Evolutionary conservation across 2,888 invertebrate species (phyloP).

Genomic region (Chirona hameri): DNA sequence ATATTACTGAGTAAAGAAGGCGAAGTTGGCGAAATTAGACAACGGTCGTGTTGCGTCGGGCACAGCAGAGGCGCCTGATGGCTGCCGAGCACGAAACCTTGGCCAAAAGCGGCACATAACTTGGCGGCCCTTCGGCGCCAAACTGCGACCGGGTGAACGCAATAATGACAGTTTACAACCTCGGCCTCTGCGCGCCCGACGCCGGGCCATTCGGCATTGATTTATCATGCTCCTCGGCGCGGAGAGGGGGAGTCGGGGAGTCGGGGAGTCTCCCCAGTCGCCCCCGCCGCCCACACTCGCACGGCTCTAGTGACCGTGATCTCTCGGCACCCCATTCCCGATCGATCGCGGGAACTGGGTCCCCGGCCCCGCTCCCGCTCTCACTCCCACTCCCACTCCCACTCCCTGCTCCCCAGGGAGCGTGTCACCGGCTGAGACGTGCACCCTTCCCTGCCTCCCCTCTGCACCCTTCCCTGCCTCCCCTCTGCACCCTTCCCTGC

Average conservation of each 20-base stretch:
- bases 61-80: background rate
- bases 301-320: background rate
- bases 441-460: background rate
- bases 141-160: background rate
- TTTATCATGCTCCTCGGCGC: background rate
- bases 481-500: background rate
- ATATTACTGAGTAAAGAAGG: constrained; percentile 1
- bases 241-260: background rate
- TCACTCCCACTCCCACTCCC: too few species aligned
- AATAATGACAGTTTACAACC: background rate
- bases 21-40: constrained; percentile 13
- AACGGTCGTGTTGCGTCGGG: background rate
- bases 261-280: background rate
- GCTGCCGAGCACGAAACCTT: background rate
- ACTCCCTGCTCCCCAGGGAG: background rate
- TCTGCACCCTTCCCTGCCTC: background rate
- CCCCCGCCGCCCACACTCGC: background rate
- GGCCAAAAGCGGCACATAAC: background rate
- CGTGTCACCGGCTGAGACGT: background rate
- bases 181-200: background rate
- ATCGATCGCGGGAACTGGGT: background rate
- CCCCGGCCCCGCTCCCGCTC: background rate
- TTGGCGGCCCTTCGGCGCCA: background rate
- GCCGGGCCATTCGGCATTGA: background rate
- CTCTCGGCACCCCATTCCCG: background rate